Percentiles rank a stretch among this genome's conserved stretches.
Conservation (phyloP, 2,888 invertebrate genomes). For the Chromoteleia sp. region DNA sequence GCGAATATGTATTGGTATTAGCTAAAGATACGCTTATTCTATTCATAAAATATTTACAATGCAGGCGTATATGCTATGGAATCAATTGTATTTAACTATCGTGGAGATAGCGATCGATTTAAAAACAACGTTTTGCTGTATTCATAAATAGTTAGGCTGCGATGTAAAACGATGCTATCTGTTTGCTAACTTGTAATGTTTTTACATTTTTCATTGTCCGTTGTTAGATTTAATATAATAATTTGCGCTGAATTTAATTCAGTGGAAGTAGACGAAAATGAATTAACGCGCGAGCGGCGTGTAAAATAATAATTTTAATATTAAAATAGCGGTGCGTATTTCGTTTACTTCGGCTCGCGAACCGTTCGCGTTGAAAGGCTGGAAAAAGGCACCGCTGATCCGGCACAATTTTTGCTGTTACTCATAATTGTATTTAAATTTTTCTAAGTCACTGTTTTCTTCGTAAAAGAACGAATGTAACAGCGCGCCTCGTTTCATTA, state of each 20-base stretch:
- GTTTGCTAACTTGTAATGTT: conserved; percentile 52
- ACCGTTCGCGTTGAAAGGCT: no score
- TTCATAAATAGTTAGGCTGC: conserved; percentile 54
- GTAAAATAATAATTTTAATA: no score
- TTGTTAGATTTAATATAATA: conserved; percentile 49
- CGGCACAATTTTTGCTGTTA: no score
- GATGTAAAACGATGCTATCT: conserved; percentile 62
- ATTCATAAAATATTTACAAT: conserved; percentile 64
- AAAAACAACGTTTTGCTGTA: conserved; percentile 63
- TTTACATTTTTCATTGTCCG: conserved; percentile 39
- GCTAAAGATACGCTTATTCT: conserved; percentile 63
- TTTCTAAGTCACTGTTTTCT: no score
- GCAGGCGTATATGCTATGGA: conserved; percentile 60
- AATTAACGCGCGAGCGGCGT: no score
- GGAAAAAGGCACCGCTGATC: no score
- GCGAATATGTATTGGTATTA: conserved; percentile 47
- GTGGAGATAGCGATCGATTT: conserved; percentile 67
- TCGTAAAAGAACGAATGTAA: no score
- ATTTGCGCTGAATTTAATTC: conserved; percentile 36
- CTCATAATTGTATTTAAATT: no score
- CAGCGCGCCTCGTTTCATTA: no score
- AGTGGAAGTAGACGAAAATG: no score
- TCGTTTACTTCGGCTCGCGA: no score
- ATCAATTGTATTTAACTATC: conserved; percentile 69
- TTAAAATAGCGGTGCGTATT: no score